Base-by-base conservation (phyloP, 2,113 vertebrate species). In the Rattus rattus region DNA sequence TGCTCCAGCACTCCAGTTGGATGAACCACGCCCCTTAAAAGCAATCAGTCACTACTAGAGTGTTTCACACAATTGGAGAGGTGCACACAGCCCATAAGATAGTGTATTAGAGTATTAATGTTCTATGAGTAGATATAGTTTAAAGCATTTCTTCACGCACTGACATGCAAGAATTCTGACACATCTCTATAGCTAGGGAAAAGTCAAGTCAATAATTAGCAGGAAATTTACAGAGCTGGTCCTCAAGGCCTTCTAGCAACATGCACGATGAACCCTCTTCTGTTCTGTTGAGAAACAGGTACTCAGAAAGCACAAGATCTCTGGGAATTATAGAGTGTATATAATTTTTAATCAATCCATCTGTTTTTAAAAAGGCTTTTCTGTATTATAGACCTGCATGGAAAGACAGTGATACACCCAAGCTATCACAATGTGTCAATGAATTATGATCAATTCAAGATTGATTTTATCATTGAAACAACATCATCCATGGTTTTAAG, bases 391-490 rank as follows among this genome's bases (percentile, higher is more conserved):
- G 90, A 90, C 43, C 43, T 72, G 22, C 76, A 49, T 61, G 36
- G 52, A 94, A 80, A 95, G 65, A 91, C 3, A 76, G 90, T 11
- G 67, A 92, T 36, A 84, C 8, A 80, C 11, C 33, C 7, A 83
- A 49, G 36, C 24, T 96, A 36, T 88, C 63, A 63, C 0, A 1
- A 91, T 77, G 70, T 94, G 88, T 73, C 54, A 13, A 83, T 92
- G 61, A 97, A 92, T 96, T 96, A 91, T 93, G 19, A 33, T 92
- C 59, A 88, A 83, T 61, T 96, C 17, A 26, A 22, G 94, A 97
- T 90, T 96, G 96, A 97, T 96, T 97, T 98, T 97, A 49, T 91
- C 39, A 91, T 54, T 81, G 91, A 95, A 97, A 86, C 63, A 81
- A 33, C 88, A 39, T 97, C 92, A 95, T 70, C 80, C 85, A 49